phyloP scores from a whole-genome alignment of 2,888 invertebrate genomes.

The Xanthostigma xanthostigma region DNA sequence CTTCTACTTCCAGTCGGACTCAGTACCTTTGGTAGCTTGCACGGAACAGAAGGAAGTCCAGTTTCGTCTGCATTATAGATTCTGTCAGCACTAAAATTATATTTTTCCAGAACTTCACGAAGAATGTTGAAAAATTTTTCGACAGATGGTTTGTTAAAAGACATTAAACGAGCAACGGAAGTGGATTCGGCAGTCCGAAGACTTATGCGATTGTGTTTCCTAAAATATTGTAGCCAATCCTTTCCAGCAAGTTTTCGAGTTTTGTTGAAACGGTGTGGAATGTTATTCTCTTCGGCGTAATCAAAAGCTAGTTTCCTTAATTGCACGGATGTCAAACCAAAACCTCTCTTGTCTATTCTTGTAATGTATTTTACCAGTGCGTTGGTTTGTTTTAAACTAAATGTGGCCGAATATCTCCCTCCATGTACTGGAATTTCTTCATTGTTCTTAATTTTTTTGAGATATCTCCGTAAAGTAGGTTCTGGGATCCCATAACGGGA shows the following conservation, averaged over 20 bases:
- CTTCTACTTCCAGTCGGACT: slow-evolving; percentile 13
- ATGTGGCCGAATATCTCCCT: no score
- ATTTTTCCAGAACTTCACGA: slow-evolving; percentile 6
- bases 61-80: slow-evolving; percentile 16
- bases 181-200: slow-evolving; percentile 12
- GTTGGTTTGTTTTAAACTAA: no score
- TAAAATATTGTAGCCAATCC: slow-evolving; percentile 13
- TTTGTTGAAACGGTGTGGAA: slow-evolving; percentile 10
- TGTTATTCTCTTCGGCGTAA: slow-evolving; percentile 10
- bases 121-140: slow-evolving; percentile 10
- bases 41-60: slow-evolving; percentile 13
- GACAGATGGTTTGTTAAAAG: slow-evolving; percentile 12
- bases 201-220: slow-evolving; percentile 10
- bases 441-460: no score
- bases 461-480: no score
- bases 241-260: slow-evolving; percentile 11
- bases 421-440: no score
- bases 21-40: slow-evolving; percentile 12
- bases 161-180: slow-evolving; percentile 11
- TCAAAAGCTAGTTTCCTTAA: no score
- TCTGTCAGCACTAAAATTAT: slow-evolving; percentile 12
- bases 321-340: slow-evolving; percentile 9
- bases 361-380: no score
- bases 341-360: no score
- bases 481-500: no score